A percentile compares a stretch with the other conserved stretches of the same genome.
phyloP scores from a whole-genome alignment of 2,113 vertebrate genomes.

The Tupaia tana region DNA sequence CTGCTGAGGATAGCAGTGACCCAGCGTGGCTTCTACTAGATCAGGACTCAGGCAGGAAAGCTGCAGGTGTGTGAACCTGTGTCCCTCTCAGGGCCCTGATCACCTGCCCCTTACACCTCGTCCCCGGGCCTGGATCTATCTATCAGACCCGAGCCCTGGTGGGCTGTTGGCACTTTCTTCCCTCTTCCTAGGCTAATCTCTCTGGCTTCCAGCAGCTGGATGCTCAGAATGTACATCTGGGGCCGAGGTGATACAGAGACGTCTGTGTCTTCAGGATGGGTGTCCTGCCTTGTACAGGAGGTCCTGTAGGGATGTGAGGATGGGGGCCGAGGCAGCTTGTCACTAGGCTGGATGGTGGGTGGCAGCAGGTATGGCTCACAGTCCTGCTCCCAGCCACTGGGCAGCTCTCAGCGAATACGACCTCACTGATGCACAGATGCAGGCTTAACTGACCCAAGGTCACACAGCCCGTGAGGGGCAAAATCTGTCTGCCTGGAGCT shows the following conservation, averaged over 20 bases:
- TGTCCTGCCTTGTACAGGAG: background rate
- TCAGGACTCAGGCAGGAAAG: background rate
- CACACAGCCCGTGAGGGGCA: background rate
- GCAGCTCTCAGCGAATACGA: background rate
- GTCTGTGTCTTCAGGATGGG: background rate
- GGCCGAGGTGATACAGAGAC: background rate
- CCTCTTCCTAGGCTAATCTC: background rate
- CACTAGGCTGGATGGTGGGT: background rate
- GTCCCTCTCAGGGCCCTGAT: background rate
- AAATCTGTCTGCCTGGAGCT: background rate
- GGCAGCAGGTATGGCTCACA: background rate
- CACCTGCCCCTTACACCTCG: background rate
- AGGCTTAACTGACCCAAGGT: background rate
- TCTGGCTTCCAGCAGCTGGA: background rate
- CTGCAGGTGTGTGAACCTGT: too few species aligned
- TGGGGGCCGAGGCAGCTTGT: background rate
- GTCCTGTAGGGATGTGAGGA: fast-evolving
- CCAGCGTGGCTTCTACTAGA: background rate
- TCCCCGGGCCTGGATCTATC: background rate
- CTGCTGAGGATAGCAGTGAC: background rate
- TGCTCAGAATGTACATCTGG: background rate
- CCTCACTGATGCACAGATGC: background rate
- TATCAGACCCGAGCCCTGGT: background rate
- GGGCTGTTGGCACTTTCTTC: too few species aligned
- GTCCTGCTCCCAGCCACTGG: background rate